A percentile compares a stretch with the other conserved stretches of the same genome.
Conservation (phyloP, 2,797 vertebrate species). For the Amblyopsis hoosieri region DNA sequence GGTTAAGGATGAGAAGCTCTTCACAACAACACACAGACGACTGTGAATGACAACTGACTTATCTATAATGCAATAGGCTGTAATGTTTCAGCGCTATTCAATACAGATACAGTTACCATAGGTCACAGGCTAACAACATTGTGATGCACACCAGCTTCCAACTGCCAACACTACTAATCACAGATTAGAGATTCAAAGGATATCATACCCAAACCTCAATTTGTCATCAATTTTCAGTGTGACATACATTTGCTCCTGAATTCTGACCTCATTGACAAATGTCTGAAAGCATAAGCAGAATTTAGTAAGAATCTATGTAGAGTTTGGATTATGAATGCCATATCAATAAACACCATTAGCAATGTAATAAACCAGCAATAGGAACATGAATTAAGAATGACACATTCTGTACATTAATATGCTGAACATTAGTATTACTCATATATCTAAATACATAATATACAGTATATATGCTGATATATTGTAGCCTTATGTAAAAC, state of each 20-base stretch:
- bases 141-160: slow-evolving; percentile 1
- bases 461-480: no score
- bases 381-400: no score
- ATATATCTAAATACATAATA: no score
- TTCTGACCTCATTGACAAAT: slow-evolving; percentile 93
- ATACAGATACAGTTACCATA: slow-evolving; percentile 53
- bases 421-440: no score
- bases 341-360: not conserved
- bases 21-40: slow-evolving; percentile 31
- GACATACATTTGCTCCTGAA: slow-evolving; percentile 94
- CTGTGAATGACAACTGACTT: slow-evolving; percentile 34
- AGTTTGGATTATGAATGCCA: not conserved
- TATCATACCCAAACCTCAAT: slow-evolving; percentile 98
- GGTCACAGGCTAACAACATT: slow-evolving; percentile 27
- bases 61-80: slow-evolving; percentile 63
- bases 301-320: slow-evolving; percentile 1
- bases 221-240: slow-evolving; percentile 94
- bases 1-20: slow-evolving; percentile 79
- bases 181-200: slow-evolving; percentile 78
- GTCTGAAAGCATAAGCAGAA: slow-evolving; percentile 80
- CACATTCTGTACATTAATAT: no score
- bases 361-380: no score
- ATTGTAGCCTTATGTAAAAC: not conserved
- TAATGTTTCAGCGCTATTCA: slow-evolving; percentile 43
- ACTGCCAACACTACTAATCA: not conserved